Evolutionary conservation across 2,888 invertebrate genomes (phyloP), one percentile per base, ranked within the genome.

Genomic region (Polia nebulosa): DNA sequence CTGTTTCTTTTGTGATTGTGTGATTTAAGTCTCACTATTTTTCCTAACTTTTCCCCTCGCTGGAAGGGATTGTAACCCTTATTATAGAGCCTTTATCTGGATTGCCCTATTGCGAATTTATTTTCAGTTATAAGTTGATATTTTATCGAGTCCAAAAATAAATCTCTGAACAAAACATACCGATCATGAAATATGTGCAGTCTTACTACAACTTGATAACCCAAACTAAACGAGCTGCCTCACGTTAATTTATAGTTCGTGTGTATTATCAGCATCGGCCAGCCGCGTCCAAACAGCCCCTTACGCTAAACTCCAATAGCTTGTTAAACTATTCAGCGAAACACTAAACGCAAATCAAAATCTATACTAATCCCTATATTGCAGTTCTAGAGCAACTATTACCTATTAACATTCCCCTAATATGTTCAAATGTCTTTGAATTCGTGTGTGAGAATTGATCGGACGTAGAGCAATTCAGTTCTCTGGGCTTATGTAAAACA

Each of bases 361-460:
- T 69, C 51, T 68, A 60, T 51, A 56, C 22, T 76, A 57, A 76
- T 76, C 74, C 65, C 36, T 68, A 53, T 61, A 65, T 59, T 56
- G 59, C 44, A 60, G 55, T 75, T 62, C 44, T 61, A 41, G 57
- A 56, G 72, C 53, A 80, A 84, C 77, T 80, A 79, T 70, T 73
- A 68, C 76, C 77, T 79, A 82, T 86, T 83, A 86, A 84, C 82
- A 84, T 85, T 84, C 85, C 85, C 87, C 84, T 90, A 89, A 91
- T 89, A 88, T 87, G 91, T 91, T 91, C 89, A 90, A 91, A 93
- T 90, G 85, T 88, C 87, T 88, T 87, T 82, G 84, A 91, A 92
- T 91, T 88, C 89, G 87, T 90, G 90, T 92, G 90, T 88, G 91
- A 86, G 88, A 91, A 93, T 90, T 91, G 90, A 92, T 94, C 90